Evolutionary conservation across 2,888 invertebrate genomes (phyloP).

Genomic region (Plemyria rubiginata): DNA sequence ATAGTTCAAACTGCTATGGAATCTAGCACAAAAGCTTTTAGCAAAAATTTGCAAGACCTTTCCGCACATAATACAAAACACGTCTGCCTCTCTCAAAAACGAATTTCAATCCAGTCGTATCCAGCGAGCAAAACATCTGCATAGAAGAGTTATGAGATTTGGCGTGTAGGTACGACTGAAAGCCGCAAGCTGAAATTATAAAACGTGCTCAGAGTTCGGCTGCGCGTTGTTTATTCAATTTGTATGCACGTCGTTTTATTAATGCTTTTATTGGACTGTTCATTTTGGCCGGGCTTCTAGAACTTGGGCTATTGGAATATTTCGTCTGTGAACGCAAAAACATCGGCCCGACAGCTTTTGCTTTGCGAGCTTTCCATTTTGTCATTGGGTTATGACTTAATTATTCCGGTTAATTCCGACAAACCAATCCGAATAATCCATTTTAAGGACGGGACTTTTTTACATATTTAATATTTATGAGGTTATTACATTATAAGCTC

Average conservation of each 20-base stretch:
- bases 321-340: conserved; percentile 34
- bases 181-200: conserved; percentile 66
- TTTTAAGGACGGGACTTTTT: neutral
- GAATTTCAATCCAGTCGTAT: conserved; percentile 43
- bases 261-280: conserved; percentile 58
- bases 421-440: neutral
- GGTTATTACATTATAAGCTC: too few species aligned
- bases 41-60: conserved; percentile 10
- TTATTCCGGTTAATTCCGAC: conserved; percentile 19
- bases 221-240: conserved; percentile 61
- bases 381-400: conserved; percentile 22
- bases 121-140: conserved; percentile 50
- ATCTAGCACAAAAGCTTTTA: neutral
- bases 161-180: conserved; percentile 53
- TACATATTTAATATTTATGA: too few species aligned
- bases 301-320: conserved; percentile 48
- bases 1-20: neutral
- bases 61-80: conserved; percentile 31
- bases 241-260: conserved; percentile 58
- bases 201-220: conserved; percentile 61
- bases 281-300: conserved; percentile 49
- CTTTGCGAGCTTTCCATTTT: conserved; percentile 31
- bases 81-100: conserved; percentile 37
- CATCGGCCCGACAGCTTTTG: conserved; percentile 25
- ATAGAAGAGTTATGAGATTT: conserved; percentile 67